phyloP scores from a whole-genome alignment of 2,888 invertebrate species.

The Dryococelus australis region DNA sequence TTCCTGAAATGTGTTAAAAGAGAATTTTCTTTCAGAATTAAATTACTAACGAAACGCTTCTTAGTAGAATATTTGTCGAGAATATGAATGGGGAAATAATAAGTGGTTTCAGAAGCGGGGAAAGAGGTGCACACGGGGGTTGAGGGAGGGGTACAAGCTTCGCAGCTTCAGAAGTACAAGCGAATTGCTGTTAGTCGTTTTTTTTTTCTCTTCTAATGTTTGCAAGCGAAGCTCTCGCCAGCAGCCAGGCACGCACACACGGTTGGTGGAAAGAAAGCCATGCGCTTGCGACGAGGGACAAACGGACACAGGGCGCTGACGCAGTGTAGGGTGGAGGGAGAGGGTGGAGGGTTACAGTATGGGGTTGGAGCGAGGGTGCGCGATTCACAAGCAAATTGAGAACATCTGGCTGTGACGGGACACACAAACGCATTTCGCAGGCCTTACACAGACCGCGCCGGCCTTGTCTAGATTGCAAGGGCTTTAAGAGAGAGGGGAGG shows the following conservation, averaged over 20 bases:
- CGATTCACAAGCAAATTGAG: conserved; percentile 49
- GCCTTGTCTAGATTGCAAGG: conserved; percentile 8
- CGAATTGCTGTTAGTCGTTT: too few relatives aligned
- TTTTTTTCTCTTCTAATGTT: too few relatives aligned
- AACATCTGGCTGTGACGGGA: conserved; percentile 48
- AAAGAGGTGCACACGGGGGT: too few relatives aligned
- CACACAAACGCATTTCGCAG: conserved; percentile 25
- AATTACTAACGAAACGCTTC: too few relatives aligned
- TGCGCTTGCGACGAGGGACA: not conserved
- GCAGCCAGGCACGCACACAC: not conserved
- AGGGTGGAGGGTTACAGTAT: conserved; percentile 23
- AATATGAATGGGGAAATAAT: too few relatives aligned
- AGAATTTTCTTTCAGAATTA: too few relatives aligned
- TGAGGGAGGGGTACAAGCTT: too few relatives aligned
- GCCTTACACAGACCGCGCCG: not conserved
- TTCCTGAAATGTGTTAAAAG: too few relatives aligned
- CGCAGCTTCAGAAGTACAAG: too few relatives aligned
- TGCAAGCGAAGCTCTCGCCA: too few relatives aligned
- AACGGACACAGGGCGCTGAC: not conserved
- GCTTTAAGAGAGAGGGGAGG: not conserved
- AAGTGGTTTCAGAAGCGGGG: too few relatives aligned
- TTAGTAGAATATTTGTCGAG: too few relatives aligned
- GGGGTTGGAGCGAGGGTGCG: conserved; percentile 39
- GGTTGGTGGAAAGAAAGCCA: not conserved
- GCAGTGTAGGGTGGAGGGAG: not conserved